phyloP scores from a whole-genome alignment of 2,797 vertebrate genomes.

The Sebastiscus tertius region DNA sequence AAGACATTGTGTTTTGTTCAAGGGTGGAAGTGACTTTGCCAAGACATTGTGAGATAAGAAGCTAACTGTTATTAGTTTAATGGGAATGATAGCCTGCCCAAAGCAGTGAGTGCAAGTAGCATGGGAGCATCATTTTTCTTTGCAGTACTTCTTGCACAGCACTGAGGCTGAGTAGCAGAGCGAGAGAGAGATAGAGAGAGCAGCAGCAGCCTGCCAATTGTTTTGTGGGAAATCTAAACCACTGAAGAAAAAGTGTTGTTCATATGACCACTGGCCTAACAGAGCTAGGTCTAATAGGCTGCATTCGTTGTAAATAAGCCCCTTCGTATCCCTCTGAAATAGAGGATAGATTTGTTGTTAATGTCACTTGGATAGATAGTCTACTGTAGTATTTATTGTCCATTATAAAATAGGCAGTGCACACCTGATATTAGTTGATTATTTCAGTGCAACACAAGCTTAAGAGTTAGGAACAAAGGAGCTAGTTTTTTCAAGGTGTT shows the following conservation, averaged over 20 bases:
- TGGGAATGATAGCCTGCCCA: conserved; percentile 70
- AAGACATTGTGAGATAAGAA: conserved; percentile 74
- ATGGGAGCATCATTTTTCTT: conserved; percentile 56
- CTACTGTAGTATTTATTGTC: conserved; percentile 2
- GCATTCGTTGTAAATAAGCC: neutral
- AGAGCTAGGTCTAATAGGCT: conserved; percentile 10
- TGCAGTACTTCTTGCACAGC: conserved; percentile 39
- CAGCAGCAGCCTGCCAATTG: conserved; percentile 17
- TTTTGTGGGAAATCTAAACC: conserved; percentile 44
- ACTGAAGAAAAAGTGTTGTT: conserved; percentile 44
- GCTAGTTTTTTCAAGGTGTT: neutral
- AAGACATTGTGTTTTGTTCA: conserved; percentile 72
- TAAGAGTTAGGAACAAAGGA: neutral
- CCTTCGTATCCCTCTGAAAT: neutral
- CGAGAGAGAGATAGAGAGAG: conserved; percentile 17
- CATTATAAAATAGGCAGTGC: neutral
- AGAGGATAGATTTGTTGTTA: neutral
- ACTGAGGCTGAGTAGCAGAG: conserved; percentile 16
- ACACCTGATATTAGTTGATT: neutral
- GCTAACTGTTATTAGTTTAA: conserved; percentile 76
- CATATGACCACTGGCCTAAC: conserved; percentile 23
- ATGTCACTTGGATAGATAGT: neutral
- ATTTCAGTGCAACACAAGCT: neutral
- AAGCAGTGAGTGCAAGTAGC: conserved; percentile 56
- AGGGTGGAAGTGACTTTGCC: conserved; percentile 77